Conservation (phyloP, 1,140 invertebrate genomes). For the Drosophila lacteicornis region DNA sequence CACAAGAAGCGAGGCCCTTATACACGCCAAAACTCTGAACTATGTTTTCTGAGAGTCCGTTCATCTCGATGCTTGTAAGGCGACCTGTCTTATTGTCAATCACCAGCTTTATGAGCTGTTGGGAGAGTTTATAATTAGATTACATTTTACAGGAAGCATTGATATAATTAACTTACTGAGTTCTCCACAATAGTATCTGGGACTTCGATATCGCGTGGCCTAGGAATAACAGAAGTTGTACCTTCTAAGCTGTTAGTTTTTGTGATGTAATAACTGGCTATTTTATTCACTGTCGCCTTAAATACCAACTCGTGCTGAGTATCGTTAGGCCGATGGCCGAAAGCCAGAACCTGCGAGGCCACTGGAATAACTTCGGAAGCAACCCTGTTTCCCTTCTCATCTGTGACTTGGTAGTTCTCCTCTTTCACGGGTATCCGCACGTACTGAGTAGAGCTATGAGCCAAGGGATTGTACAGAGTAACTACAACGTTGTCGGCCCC, state of each 20-base stretch:
- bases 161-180: constrained; percentile 36
- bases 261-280: constrained; percentile 25
- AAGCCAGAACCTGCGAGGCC: constrained; percentile 86
- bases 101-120: constrained; percentile 50
- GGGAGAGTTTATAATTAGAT: too few relatives aligned
- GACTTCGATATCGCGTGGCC: background rate
- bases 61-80: constrained; percentile 86
- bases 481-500: constrained; percentile 88
- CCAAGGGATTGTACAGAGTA: constrained; percentile 93
- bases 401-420: constrained; percentile 87
- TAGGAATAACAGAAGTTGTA: background rate
- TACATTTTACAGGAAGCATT: background rate
- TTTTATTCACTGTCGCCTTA: constrained; percentile 85
- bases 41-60: constrained; percentile 74
- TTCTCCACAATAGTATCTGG: constrained; percentile 51
- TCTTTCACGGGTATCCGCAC: constrained; percentile 90
- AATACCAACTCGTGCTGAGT: constrained; percentile 90
- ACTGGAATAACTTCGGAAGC: constrained; percentile 88
- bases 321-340: constrained; percentile 88
- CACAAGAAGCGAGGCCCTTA: constrained; percentile 90
- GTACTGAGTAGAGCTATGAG: constrained; percentile 87
- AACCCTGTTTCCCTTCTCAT: constrained; percentile 84
- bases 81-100: constrained; percentile 79
- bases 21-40: constrained; percentile 92
- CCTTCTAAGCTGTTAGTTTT: background rate